These are phyloP conservation scores for Drosophila lowei DNA, from an alignment of 1,140 invertebrate species.

Conservation along the genomic window DNA sequence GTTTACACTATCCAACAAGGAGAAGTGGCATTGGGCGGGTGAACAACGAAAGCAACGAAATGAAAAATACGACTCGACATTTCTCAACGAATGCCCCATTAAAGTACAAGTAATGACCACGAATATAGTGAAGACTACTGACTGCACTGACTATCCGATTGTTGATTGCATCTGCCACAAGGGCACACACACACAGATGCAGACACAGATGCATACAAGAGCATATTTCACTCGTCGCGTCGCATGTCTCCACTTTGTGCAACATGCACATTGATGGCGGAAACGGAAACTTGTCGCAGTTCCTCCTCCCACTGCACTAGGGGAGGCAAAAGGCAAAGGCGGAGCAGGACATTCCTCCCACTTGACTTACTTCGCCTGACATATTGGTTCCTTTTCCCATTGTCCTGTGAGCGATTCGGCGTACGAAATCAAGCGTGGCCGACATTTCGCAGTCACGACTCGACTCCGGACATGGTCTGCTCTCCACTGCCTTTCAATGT, in stretches of 20 bases:
- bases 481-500: conserved; percentile 29
- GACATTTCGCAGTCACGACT: conserved; percentile 49
- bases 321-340: background rate
- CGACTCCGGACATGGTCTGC: conserved; percentile 27
- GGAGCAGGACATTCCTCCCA: conserved; percentile 1
- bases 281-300: conserved; percentile 59
- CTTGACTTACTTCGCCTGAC: conserved; percentile 45
- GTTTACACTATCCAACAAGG: background rate
- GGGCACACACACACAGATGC: conserved; percentile 14
- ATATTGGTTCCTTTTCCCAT: conserved; percentile 53
- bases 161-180: conserved; percentile 41
- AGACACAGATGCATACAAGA: conserved; percentile 10
- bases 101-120: conserved; percentile 47
- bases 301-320: conserved; percentile 1
- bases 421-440: conserved; percentile 48
- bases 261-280: conserved; percentile 48
- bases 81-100: conserved; percentile 39
- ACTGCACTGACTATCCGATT: conserved; percentile 27
- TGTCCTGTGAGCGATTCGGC: conserved; percentile 54
- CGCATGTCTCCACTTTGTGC: conserved; percentile 53
- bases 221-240: conserved; percentile 42
- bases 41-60: conserved; percentile 6
- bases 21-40: background rate
- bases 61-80: conserved; percentile 1
- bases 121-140: background rate